Base-by-base conservation (phyloP, 2,888 invertebrate genomes). In the Aporophyla nigra region DNA sequence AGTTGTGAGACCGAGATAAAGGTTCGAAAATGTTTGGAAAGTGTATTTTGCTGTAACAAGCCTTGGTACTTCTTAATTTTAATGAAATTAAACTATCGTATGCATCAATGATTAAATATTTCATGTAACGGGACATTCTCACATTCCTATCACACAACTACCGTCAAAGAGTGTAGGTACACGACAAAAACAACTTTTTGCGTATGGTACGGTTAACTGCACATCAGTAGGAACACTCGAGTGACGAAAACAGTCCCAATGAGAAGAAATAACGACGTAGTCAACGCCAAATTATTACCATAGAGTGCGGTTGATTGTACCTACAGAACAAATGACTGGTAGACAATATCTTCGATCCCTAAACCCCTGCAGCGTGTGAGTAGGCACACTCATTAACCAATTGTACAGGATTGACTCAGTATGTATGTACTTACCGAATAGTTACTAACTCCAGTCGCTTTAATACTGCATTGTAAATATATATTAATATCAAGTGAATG, bases 391-490 rank as follows among this genome's bases (percentile, higher is more conserved):
- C 24, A 43, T 1, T 12, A 49, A 27, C 63, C 12, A 24, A 58
- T 66, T 70, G 21, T 66, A 53, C 21, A 58, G 14, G 21, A 65
- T 43, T 49, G 16, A 72, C 63, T 56, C n/a, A 49, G 51, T 69
- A 12, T 61, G 12, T 43, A 71, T 21, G 80, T 65, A 65, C 66
- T 79, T 70, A 80, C 62, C 19, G 62, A 71, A 73, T 62, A 71
- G 53, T 62, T 68, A 80, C 81, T 82, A 75, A 85, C 81, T 71
- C 61, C 68, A 71, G 61, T 80, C 74, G 71, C 74, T 80, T 69
- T 74, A 75, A 62, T 73, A 71, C 59, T 62, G 58, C 67, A 74
- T 78, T 84, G 73, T 84, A 74, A 66, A 84, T 80, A 72, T 33
- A 33, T 77, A 70, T 56, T 56, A 33, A 70, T 83, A 51, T 49